Base-by-base conservation (phyloP, 1,140 invertebrate species). In the Telenomus remus region DNA sequence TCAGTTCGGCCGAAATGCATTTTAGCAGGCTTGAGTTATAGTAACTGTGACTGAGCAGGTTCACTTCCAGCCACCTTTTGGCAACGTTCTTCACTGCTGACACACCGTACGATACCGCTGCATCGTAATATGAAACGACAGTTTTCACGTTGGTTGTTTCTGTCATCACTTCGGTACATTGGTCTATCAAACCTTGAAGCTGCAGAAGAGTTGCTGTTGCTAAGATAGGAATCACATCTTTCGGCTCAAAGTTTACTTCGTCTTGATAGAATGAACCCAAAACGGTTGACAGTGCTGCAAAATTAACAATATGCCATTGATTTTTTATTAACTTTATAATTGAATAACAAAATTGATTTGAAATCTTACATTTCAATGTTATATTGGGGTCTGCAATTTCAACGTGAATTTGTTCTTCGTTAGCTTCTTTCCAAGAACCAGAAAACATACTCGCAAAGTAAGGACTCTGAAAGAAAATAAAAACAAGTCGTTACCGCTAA, bases 391-490 rank as follows among this genome's bases (percentile, higher is more conserved):
- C 94, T 1, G 91, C 88, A 27, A 95, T 92, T 84, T 94, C 91
- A 57, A 96, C 92, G 42, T 87, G 88, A 43, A 96, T 91, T 50
- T 91, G 86, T 57, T 90, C 90, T 84, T 94, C 90, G 53, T 90
- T 89, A 3, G 92, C 89, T 85, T 96, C 95, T 80, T 90, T 90
- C 95, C 95, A 96, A 9, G 91, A 91, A 5, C 94, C 94, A 80
- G 91, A 93, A 86, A 96, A 95, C 94, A 96, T 95, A 81, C 93
- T 94, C 10, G 91, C 90, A 87, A 95, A 95, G 82, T 95, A 95
- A 2, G 93, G 93, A 80, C 93, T 95, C 91, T 95, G 34, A 59
- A 70, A 61, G n/a, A 56, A 10, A 6, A 61, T 39, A 61, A 47
- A 61, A 6, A 27, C 1, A 27, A 27, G 6, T 6, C 6, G 19